Conservation (phyloP, 1,140 invertebrate species). For the Portunus trituberculatus region DNA sequence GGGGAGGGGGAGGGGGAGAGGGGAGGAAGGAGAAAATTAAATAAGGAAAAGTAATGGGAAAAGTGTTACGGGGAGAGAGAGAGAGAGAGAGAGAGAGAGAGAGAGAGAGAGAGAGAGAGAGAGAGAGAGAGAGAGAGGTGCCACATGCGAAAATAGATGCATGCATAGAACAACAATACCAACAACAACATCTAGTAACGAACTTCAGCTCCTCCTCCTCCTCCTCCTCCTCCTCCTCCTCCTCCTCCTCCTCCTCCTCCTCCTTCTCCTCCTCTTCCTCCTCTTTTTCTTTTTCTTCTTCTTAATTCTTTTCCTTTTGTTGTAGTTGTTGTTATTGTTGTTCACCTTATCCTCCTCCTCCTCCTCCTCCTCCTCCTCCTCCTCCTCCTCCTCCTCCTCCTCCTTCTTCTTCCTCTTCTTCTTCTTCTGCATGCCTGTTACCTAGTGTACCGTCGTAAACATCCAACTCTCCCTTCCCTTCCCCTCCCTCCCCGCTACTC, state of each 20-base stretch:
- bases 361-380: not conserved
- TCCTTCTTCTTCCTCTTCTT: not conserved
- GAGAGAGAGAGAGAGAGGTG: not conserved
- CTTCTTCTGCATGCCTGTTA: not conserved
- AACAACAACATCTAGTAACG: no score
- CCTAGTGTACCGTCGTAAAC: not conserved
- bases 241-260: not conserved
- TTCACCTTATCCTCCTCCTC: not conserved
- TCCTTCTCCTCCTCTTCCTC: not conserved
- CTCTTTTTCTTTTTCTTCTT: not conserved
- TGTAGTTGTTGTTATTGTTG: no score
- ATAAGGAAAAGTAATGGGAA: no score
- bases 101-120: not conserved
- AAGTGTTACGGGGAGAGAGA: not conserved
- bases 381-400: not conserved
- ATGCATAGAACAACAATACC: no score
- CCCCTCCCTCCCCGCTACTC: not conserved
- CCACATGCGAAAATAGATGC: no score
- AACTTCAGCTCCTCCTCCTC: not conserved
- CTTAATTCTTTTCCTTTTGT: not conserved
- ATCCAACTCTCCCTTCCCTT: not conserved
- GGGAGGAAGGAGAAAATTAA: not conserved
- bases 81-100: not conserved
- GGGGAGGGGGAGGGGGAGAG: not conserved
- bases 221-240: not conserved